Conservation (phyloP, 2,797 vertebrate genomes). For the Aplochiton taeniatus region DNA sequence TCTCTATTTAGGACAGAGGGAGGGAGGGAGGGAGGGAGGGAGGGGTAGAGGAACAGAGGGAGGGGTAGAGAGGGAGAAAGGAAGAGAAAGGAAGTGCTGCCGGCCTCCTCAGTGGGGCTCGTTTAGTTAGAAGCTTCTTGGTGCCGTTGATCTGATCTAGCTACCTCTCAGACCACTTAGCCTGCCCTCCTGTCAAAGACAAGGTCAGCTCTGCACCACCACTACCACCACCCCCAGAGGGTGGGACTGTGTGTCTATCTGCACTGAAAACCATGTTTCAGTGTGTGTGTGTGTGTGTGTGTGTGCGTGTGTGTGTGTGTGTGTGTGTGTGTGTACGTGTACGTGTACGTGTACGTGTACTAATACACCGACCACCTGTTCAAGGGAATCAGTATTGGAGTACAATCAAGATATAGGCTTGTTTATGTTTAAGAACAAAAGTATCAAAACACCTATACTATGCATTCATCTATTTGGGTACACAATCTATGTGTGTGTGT, state of each 20-base stretch:
- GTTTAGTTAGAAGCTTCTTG: slow-evolving; percentile 49
- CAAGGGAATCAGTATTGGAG: no score
- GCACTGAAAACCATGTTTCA: background rate
- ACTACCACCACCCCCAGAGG: no score
- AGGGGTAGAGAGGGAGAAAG: slow-evolving; percentile 32
- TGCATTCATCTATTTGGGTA: no score
- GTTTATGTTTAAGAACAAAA: no score
- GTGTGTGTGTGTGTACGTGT: background rate
- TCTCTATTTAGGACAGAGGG: slow-evolving; percentile 40
- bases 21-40: slow-evolving; percentile 10
- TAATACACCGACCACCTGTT: no score
- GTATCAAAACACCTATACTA: no score
- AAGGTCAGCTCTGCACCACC: slow-evolving; percentile 2
- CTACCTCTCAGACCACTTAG: slow-evolving; percentile 55
- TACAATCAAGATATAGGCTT: no score
- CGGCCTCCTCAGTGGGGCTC: slow-evolving; percentile 31
- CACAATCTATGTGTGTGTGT: background rate
- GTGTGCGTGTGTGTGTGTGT: background rate
- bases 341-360: background rate
- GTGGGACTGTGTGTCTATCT: background rate
- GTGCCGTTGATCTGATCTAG: slow-evolving; percentile 59
- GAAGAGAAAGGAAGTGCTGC: slow-evolving; percentile 34
- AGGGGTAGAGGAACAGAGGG: slow-evolving; percentile 27
- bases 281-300: background rate
- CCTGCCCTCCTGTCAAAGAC: slow-evolving; percentile 35